These are phyloP conservation scores for Plutomurus gul DNA, from an alignment of 1,140 invertebrate genomes.

Conservation along the genomic window DNA sequence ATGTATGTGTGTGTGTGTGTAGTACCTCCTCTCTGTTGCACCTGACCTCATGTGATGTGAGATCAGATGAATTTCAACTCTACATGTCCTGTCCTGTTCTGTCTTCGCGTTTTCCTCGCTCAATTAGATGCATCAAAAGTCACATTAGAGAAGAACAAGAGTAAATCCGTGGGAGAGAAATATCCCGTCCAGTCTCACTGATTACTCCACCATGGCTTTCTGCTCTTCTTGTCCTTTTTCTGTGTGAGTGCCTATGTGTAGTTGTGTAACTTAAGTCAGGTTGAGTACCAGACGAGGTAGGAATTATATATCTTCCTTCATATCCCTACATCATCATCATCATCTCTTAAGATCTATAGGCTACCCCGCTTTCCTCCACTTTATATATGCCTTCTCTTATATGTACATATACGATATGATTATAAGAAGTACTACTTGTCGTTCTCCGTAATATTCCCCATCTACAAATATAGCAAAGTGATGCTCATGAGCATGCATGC, in stretches of 20 bases:
- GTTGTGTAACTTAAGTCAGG: background rate
- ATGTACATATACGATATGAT: too few species aligned
- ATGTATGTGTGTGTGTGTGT: too few species aligned
- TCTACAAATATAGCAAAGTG: too few species aligned
- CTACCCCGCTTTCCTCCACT: too few species aligned
- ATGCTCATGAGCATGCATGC: conserved; percentile 19
- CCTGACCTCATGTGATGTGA: background rate
- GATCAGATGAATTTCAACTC: background rate
- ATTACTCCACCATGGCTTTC: background rate
- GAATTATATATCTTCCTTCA: background rate
- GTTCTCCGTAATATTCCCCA: too few species aligned
- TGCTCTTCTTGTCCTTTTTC: background rate
- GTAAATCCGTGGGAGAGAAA: conserved; percentile 51
- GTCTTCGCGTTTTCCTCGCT: conserved; percentile 28
- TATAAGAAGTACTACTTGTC: too few species aligned
- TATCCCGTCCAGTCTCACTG: conserved; percentile 40
- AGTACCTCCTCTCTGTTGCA: background rate
- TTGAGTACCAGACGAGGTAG: too few species aligned
- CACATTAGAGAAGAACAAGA: conserved; percentile 39
- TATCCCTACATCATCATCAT: conserved; percentile 9
- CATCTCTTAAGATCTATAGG: too few species aligned
- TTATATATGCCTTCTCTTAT: too few species aligned
- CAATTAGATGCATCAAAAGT: conserved; percentile 50
- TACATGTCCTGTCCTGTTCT: background rate
- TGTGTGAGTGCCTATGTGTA: background rate